Percentiles rank a stretch among this genome's conserved stretches.
Evolutionary conservation across 1,140 invertebrate genomes (phyloP).

Genomic region (Diabrotica undecimpunctata): DNA sequence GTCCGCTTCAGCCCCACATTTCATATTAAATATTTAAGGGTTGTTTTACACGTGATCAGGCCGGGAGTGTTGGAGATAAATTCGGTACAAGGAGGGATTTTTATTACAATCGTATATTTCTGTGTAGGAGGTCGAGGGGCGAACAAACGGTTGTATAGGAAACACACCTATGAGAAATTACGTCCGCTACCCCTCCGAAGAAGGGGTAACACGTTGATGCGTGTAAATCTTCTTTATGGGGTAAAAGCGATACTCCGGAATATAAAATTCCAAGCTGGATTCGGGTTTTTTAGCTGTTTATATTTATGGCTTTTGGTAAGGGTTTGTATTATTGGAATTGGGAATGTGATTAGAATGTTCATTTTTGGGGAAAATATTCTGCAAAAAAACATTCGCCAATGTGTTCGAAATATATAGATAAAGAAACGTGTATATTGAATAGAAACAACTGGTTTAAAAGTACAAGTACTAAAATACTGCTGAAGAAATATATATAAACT

Average conservation of each 20-base stretch:
- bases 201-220: not conserved
- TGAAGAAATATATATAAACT: no score
- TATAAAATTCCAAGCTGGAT: not conserved
- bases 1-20: constrained; percentile 21
- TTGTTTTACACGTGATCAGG: constrained; percentile 32
- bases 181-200: not conserved
- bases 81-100: constrained; percentile 14
- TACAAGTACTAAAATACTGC: no score
- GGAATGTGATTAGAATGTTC: not conserved
- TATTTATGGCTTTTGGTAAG: not conserved
- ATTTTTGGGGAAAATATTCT: no score
- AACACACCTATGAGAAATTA: constrained; percentile 1
- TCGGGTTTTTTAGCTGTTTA: not conserved
- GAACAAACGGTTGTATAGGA: not conserved
- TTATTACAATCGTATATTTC: constrained; percentile 17
- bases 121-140: not conserved
- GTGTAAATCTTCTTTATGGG: constrained; percentile 1
- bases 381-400: no score
- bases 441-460: not conserved
- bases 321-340: not conserved
- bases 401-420: no score
- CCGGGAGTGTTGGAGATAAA: constrained; percentile 16
- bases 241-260: not conserved
- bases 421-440: no score
- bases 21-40: constrained; percentile 25